Evolutionary conservation across 23 tunicate genomes (phyloP).

Genomic region (Trididemnum clinides): DNA sequence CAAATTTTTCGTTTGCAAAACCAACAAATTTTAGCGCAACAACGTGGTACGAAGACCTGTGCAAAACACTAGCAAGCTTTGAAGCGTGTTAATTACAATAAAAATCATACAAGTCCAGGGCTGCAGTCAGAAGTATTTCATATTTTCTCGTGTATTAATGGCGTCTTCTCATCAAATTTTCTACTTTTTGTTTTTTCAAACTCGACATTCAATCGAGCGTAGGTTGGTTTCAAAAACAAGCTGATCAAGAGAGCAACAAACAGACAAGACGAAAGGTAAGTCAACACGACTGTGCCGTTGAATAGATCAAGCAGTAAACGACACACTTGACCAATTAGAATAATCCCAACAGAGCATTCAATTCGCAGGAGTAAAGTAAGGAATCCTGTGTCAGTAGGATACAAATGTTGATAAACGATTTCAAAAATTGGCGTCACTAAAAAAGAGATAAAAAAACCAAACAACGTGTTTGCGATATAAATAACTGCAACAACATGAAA

Average conservation of each 20-base stretch:
- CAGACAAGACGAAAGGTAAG: neutral
- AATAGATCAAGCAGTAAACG: neutral
- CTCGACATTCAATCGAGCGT: neutral
- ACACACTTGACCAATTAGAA: neutral
- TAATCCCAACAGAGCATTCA: neutral
- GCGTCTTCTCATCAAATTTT: neutral
- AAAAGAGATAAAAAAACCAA: constrained; percentile 7
- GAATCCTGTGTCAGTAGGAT: constrained; percentile 13
- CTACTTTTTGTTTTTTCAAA: neutral
- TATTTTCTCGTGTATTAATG: neutral
- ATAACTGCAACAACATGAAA: neutral
- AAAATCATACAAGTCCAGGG: too few relatives aligned
- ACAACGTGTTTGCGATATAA: neutral
- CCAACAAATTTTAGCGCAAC: too few relatives aligned
- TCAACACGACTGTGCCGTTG: neutral
- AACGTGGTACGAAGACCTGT: too few relatives aligned
- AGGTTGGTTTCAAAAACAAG: constrained; percentile 4
- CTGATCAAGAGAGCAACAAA: neutral
- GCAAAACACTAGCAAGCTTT: too few relatives aligned
- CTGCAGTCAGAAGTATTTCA: too few relatives aligned
- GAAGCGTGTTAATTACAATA: too few relatives aligned
- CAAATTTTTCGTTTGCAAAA: too few relatives aligned
- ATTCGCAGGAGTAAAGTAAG: neutral
- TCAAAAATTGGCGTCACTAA: constrained; percentile 17
- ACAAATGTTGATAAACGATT: constrained; percentile 7